phyloP scores from a whole-genome alignment of 2,113 vertebrate species.

The Galbula dea region DNA sequence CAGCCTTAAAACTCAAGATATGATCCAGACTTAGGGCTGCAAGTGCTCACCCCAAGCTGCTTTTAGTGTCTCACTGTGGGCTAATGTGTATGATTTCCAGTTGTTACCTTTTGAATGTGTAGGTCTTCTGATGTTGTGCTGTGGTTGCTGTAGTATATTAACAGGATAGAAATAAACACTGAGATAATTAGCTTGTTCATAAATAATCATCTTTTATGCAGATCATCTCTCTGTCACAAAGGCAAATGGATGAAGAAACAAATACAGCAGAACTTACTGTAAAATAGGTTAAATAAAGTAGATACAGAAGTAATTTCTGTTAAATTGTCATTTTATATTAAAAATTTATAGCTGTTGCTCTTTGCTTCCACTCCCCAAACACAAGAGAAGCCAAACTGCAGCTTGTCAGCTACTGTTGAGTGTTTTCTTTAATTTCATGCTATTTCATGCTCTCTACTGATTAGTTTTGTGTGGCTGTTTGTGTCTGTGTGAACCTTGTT shows the following conservation, averaged over 20 bases:
- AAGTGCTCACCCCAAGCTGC: background rate
- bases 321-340: background rate
- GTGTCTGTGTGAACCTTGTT: slow-evolving; percentile 25
- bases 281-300: background rate
- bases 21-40: background rate
- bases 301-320: background rate
- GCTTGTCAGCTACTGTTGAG: background rate
- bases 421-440: slow-evolving; percentile 23
- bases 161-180: background rate
- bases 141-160: background rate
- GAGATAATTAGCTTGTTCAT: background rate
- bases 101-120: background rate
- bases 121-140: background rate
- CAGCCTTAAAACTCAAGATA: background rate
- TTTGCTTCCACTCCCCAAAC: too few species aligned
- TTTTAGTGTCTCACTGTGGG: background rate
- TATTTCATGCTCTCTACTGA: slow-evolving; percentile 30
- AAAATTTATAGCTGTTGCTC: too few species aligned
- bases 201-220: background rate
- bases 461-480: slow-evolving; percentile 11
- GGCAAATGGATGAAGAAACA: background rate
- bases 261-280: background rate
- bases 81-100: background rate
- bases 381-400: too few species aligned
- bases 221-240: background rate